Evolutionary conservation across 2,888 invertebrate genomes (phyloP).

Genomic region (Rhagophthalmus giganteus): DNA sequence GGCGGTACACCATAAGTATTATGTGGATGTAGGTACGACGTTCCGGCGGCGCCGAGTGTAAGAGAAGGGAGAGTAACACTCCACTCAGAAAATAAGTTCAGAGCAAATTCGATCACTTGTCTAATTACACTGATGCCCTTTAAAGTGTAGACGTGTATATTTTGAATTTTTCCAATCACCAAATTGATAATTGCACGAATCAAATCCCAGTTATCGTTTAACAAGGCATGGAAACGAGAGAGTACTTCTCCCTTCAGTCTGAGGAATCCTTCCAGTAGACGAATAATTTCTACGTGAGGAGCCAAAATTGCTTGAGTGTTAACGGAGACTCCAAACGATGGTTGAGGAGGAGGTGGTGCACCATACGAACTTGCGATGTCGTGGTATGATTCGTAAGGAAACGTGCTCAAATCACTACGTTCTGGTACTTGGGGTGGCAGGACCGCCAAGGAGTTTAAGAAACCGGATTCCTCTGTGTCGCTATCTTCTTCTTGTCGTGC

Average conservation of each 20-base stretch:
- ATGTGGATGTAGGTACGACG: slow-evolving; percentile 1
- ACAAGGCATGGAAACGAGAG: slow-evolving; percentile 31
- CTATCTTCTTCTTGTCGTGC: neutral
- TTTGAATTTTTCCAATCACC: slow-evolving; percentile 35
- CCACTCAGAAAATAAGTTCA: slow-evolving; percentile 36
- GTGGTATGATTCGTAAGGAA: slow-evolving; percentile 7
- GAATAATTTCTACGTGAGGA: slow-evolving; percentile 39
- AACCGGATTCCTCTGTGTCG: neutral
- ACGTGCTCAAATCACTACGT: neutral
- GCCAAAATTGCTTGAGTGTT: slow-evolving; percentile 17
- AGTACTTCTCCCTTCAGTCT: slow-evolving; percentile 39
- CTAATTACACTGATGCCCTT: slow-evolving; percentile 37
- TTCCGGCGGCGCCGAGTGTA: slow-evolving; percentile 11
- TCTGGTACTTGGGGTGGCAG: neutral
- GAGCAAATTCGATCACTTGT: slow-evolving; percentile 38
- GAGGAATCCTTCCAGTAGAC: slow-evolving; percentile 39
- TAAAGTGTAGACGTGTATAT: slow-evolving; percentile 37
- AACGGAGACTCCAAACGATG: slow-evolving; percentile 7
- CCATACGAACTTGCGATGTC: slow-evolving; percentile 6
- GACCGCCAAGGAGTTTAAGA: neutral
- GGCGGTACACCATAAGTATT: slow-evolving; percentile 14
- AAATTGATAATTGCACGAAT: slow-evolving; percentile 34
- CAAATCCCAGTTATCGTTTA: slow-evolving; percentile 40
- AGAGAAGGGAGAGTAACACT: slow-evolving; percentile 28
- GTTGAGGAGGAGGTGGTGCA: slow-evolving; percentile 2